Percentiles rank a stretch among this genome's conserved stretches.
Conservation (phyloP, 2,888 invertebrate genomes). For the Achlya flavicornis region DNA sequence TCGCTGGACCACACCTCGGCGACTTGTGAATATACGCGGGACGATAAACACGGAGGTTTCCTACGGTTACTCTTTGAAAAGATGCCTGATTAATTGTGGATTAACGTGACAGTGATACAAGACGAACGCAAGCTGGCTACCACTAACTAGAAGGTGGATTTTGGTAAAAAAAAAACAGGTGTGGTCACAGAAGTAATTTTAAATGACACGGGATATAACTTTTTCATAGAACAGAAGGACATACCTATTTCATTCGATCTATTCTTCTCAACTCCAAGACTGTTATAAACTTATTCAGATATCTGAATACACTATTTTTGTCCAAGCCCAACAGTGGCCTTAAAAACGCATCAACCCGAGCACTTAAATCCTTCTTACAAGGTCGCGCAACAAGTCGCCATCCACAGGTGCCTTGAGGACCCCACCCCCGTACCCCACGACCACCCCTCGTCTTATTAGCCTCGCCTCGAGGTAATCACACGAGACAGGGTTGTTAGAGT, state of each 20-base stretch:
- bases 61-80: not conserved
- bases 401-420: conserved; percentile 51
- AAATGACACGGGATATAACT: too few species aligned
- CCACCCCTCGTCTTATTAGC: conserved; percentile 44
- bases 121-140: not conserved
- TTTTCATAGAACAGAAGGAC: too few species aligned
- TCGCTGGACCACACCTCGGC: conserved; percentile 5
- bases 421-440: conserved; percentile 18
- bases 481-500: conserved; percentile 47
- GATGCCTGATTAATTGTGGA: not conserved
- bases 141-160: not conserved
- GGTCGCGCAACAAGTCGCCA: conserved; percentile 42
- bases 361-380: conserved; percentile 18
- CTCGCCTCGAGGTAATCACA: conserved; percentile 57
- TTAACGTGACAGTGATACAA: not conserved
- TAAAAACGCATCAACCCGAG: conserved; percentile 16
- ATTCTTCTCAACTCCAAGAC: too few species aligned
- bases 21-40: not conserved
- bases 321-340: not conserved
- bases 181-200: too few species aligned
- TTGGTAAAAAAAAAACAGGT: not conserved
- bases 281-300: too few species aligned
- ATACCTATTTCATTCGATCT: too few species aligned
- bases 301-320: not conserved
- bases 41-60: conserved; percentile 1